Conservation (phyloP, 2,888 invertebrate species). For the Ochropleura plecta region DNA sequence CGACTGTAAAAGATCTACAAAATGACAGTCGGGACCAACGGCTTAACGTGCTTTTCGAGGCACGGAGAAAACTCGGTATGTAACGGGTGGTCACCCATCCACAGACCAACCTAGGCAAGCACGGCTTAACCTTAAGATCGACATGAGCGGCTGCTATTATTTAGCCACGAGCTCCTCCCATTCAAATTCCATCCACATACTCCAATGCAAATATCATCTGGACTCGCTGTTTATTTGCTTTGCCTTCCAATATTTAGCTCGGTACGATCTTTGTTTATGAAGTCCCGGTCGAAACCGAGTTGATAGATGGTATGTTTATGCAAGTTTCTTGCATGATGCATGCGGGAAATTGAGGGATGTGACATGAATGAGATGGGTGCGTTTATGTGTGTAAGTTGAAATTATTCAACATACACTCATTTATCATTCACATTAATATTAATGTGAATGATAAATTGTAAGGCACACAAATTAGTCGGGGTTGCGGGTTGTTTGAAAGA, state of each 20-base stretch:
- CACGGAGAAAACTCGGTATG: no score
- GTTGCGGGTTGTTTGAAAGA: no score
- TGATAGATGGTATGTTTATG: conserved; percentile 46
- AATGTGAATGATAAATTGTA: neutral
- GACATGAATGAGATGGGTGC: conserved; percentile 19
- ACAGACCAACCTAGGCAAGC: no score
- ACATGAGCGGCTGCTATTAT: no score
- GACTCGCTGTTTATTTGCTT: neutral
- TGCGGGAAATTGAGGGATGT: conserved; percentile 15
- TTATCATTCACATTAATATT: no score
- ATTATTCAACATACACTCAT: no score
- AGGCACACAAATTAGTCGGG: neutral
- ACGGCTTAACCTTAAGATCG: no score
- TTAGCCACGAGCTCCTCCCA: no score
- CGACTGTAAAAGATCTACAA: no score
- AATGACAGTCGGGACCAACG: no score
- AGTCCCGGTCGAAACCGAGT: conserved; percentile 3
- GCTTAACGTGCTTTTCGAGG: no score
- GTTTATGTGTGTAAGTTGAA: neutral
- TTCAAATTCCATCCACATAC: neutral
- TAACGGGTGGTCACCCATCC: no score
- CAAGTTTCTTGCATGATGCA: conserved; percentile 23
- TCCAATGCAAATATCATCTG: conserved; percentile 22
- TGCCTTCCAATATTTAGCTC: neutral
- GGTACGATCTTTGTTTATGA: conserved; percentile 19